phyloP scores from a whole-genome alignment of 2,888 invertebrate species.

The Harpalus rubripes region DNA sequence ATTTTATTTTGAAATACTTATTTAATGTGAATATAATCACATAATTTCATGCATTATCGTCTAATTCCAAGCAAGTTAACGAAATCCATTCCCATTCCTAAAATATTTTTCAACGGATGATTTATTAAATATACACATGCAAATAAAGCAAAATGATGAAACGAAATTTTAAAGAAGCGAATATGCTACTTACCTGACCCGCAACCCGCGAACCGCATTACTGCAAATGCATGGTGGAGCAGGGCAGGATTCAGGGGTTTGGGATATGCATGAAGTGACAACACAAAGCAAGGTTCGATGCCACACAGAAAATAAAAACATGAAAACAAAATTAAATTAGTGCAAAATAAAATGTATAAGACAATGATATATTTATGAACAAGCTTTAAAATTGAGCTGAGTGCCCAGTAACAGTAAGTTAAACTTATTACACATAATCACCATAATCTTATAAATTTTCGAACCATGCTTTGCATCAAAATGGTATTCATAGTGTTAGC shows the following conservation, averaged over 20 bases:
- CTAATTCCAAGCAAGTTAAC: neutral
- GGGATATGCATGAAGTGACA: constrained; percentile 70
- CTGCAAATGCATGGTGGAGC: constrained; percentile 65
- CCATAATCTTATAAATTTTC: constrained; percentile 67
- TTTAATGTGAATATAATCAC: constrained; percentile 51
- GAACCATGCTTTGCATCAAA: constrained; percentile 77
- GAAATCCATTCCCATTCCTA: constrained; percentile 25
- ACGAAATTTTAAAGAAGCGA: constrained; percentile 67
- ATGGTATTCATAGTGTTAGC: constrained; percentile 65
- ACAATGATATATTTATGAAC: constrained; percentile 69
- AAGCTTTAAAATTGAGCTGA: constrained; percentile 74
- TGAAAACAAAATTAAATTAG: constrained; percentile 72
- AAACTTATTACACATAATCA: constrained; percentile 66
- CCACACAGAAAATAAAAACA: constrained; percentile 74
- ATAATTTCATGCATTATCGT: constrained; percentile 30
- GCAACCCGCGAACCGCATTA: constrained; percentile 44
- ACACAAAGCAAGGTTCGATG: constrained; percentile 78
- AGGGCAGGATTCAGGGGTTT: constrained; percentile 69
- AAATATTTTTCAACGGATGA: constrained; percentile 18
- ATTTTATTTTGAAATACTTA: constrained; percentile 33
- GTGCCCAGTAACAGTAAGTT: constrained; percentile 77
- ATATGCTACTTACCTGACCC: constrained; percentile 72
- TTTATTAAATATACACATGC: constrained; percentile 36
- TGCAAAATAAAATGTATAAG: constrained; percentile 71
- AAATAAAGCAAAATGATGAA: constrained; percentile 47